A percentile compares a stretch with the other conserved stretches of the same genome.
Evolutionary conservation across 2,797 vertebrate genomes (phyloP).

Genomic region (Sebastes nivosus): DNA sequence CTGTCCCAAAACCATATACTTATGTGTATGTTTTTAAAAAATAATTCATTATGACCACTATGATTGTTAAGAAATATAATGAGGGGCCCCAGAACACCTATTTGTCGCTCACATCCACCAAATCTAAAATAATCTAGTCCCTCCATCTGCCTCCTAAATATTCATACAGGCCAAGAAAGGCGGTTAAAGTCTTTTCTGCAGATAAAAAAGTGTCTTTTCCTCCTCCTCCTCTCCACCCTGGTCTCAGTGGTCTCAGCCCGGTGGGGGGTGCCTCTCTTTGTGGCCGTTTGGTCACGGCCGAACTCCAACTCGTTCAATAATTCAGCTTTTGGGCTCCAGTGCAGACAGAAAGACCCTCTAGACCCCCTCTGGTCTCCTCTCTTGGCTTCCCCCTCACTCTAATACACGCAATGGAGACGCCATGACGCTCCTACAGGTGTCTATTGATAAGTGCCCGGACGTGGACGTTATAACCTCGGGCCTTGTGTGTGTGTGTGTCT

Average conservation of each 20-base stretch:
- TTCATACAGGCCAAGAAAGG: constrained; percentile 7
- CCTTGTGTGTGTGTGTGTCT: neutral
- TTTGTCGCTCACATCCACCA: neutral
- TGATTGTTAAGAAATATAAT: neutral
- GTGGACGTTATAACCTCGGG: neutral
- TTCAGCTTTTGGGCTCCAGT: constrained; percentile 35
- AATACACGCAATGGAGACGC: neutral
- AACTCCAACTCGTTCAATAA: constrained; percentile 51
- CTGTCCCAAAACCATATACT: neutral
- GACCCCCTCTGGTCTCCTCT: neutral
- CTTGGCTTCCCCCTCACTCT: too few relatives aligned
- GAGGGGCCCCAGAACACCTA: neutral
- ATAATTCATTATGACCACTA: neutral
- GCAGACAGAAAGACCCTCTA: neutral
- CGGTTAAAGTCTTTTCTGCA: constrained; percentile 28
- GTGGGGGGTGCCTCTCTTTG: constrained; percentile 61
- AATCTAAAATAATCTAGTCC: neutral
- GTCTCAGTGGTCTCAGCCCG: constrained; percentile 23
- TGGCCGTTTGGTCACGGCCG: constrained; percentile 52
- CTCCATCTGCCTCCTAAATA: constrained; percentile 1
- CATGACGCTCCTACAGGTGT: constrained; percentile 54
- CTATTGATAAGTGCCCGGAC: constrained; percentile 1
- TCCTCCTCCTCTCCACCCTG: constrained; percentile 30
- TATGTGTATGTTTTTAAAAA: neutral
- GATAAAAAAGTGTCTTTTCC: constrained; percentile 25